Base-by-base conservation (phyloP, 64 coral and sea anemone species). In the Montipora efflorescens region DNA sequence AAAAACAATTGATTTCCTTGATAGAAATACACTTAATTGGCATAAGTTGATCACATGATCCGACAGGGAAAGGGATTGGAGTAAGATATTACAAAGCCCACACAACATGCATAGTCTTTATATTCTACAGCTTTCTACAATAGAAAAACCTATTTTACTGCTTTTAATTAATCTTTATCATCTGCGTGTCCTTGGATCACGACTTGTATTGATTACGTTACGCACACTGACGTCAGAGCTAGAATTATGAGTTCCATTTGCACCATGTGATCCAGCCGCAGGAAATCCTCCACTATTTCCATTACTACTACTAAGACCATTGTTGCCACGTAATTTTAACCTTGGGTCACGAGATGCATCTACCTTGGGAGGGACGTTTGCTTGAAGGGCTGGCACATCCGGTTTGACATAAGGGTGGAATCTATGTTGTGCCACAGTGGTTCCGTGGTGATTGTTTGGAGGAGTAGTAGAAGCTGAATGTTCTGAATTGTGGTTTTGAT, bases 171-270 rank as follows among this genome's bases (percentile, higher is more conserved):
- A 84, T 6, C 81, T 82, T 61, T 84, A 76, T 77, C 46, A 92
- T 61, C 90, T 81, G 20, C 90, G 90, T 70, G 80, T 86, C 45
- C 96, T 90, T 70, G 96, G 96, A 80, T 98, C 96, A 78, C 97
- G 79, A 66, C 91, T 95, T 43, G 81, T 95, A 48, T 98, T 98
- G 62, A 95, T 98, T 77, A 98, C 93, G 82, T 98, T 98, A 47
- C 94, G 81, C 36, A 50, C 79, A 91, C 68, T 71, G 20, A 23
- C 20, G 5, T 71, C 69, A 50, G 15, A 53, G 44, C 95, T 90
- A 16, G 76, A 4, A 85, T 76, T 92, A 80, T 79, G 79, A 61
- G 75, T 66, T 47, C 89, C 87, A 84, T 73, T 96, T n/a, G 61
- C 84, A 43, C 75, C 88, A 61, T 77, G 82, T n/a, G 94, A 74